phyloP scores from a whole-genome alignment of 1,140 invertebrate genomes.

The Propsilocerus akamusi region DNA sequence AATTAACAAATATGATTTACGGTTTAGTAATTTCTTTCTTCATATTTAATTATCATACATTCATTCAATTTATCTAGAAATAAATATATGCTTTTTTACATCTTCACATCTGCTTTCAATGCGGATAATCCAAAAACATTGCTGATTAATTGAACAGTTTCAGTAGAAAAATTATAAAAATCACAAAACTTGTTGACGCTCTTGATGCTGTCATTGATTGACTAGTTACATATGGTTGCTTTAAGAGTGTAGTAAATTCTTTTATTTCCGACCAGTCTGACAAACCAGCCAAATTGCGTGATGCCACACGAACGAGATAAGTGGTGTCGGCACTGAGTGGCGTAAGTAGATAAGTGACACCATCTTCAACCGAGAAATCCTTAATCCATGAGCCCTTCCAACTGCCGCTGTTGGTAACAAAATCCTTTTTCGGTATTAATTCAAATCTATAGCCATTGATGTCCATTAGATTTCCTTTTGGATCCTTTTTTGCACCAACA shows the following conservation, averaged over 20 bases:
- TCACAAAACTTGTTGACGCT: too few relatives aligned
- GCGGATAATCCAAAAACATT: too few relatives aligned
- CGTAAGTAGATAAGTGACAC: conserved; percentile 21
- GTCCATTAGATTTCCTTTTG: conserved; percentile 15
- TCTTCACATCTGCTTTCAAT: too few relatives aligned
- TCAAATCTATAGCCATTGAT: conserved; percentile 22
- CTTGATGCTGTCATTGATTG: too few relatives aligned
- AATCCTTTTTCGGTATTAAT: conserved; percentile 19
- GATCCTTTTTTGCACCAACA: conserved; percentile 15
- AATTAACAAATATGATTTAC: too few relatives aligned
- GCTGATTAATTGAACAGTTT: too few relatives aligned
- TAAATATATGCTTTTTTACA: too few relatives aligned
- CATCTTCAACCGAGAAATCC: conserved; percentile 20
- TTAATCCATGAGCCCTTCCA: conserved; percentile 21
- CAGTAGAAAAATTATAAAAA: too few relatives aligned
- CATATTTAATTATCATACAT: too few relatives aligned
- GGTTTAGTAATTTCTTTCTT: too few relatives aligned
- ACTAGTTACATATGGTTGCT: too few relatives aligned
- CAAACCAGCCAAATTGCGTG: conserved; percentile 23
- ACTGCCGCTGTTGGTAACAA: conserved; percentile 16
- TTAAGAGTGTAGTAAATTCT: conserved; percentile 16
- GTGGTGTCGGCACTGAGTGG: conserved; percentile 20
- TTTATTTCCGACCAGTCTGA: conserved; percentile 20
- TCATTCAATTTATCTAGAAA: too few relatives aligned
- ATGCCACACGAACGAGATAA: conserved; percentile 23